phyloP scores from a whole-genome alignment of 2,797 vertebrate genomes.

The Falco novaeseelandiae region DNA sequence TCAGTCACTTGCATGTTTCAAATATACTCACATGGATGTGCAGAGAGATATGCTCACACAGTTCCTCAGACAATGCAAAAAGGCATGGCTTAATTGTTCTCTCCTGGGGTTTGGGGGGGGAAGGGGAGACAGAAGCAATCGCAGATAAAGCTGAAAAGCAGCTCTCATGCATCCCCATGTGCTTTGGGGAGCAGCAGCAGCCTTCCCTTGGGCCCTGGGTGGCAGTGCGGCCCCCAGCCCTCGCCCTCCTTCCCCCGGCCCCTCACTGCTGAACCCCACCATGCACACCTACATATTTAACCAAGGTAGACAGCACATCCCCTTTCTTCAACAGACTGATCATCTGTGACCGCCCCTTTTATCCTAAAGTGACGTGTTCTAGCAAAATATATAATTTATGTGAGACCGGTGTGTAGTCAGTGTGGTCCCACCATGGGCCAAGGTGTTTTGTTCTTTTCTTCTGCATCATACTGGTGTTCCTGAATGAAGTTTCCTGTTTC shows the following conservation, averaged over 20 bases:
- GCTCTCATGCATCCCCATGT: accelerated
- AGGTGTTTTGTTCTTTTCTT: background rate
- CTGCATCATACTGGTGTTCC: background rate
- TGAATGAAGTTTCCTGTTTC: background rate
- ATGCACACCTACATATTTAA: too few relatives aligned
- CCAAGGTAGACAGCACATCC: background rate
- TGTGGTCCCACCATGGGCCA: accelerated
- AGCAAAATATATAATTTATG: accelerated
- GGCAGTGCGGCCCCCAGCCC: accelerated
- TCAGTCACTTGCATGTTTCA: background rate
- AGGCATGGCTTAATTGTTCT: background rate
- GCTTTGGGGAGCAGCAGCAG: accelerated
- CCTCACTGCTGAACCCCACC: accelerated
- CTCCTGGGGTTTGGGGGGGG: accelerated
- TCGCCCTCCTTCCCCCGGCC: too few relatives aligned
- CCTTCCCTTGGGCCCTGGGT: accelerated
- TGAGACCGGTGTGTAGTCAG: accelerated
- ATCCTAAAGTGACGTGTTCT: accelerated
- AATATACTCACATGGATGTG: accelerated
- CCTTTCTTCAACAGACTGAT: background rate
- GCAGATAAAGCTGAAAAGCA: accelerated
- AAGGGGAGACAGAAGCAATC: accelerated
- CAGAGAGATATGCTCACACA: accelerated
- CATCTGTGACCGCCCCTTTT: accelerated
- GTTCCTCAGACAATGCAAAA: background rate